Evolutionary conservation across 2,888 invertebrate species (phyloP), one percentile per base, ranked within the genome.

Genomic region (Troides aeacus): DNA sequence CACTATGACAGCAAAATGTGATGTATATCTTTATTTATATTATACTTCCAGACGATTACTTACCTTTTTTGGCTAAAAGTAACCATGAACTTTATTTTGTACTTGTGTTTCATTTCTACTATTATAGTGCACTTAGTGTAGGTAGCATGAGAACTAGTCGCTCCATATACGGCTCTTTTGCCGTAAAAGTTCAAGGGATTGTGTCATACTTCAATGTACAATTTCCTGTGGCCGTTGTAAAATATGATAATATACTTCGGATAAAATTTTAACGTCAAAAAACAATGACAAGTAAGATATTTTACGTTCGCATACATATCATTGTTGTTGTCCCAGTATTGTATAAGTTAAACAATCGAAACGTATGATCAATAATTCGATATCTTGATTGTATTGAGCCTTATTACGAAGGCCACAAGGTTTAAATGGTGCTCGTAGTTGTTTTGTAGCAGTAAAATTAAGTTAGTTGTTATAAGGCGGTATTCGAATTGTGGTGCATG

Each of bases 241-340:
- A 53, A 30, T 63, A 57, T n/a, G 0, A 57, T 39, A 24, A 15
- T 36, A 30, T 17, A 23, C 3, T 88, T 90, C 86, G 85, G 89
- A 86, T 84, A 87, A 85, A 83, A 80, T 79, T 79, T 78, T 82
- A 79, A 84, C 84, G 81, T 86, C 87, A 83, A 87, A 87, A 80
- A 81, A 81, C 81, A 83, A 84, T 88, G 88, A 86, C 86, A 88
- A 83, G 84, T 83, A 85, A 85, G 84, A 86, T 86, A 84, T 85
- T 92, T 90, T 87, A 88, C 88, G 90, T 91, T 88, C 85, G 87
- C 86, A 81, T 85, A 86, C 85, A 87, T 87, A 87, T 89, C 89
- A 87, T 79, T 81, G 83, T 86, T 89, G 89, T 90, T 89, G 88
- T 90, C 30, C 83, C 85, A 82, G 87, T 81, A 83, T 88, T 86